Evolutionary conservation across 2,797 vertebrate species (phyloP).

Genomic region (Sphenodon punctatus): DNA sequence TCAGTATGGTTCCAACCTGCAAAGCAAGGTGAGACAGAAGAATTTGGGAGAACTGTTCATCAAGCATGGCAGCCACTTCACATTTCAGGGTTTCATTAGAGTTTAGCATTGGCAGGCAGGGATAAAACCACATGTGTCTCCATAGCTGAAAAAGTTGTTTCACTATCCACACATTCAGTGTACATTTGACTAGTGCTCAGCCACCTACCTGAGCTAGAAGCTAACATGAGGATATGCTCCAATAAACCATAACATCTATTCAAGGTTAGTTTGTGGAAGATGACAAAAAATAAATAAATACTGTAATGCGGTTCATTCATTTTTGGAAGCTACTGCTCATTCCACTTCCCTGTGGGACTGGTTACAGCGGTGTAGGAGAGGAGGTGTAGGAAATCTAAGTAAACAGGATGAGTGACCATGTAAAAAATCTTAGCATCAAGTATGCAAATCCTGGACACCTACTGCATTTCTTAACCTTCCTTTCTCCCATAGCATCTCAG

Average conservation of each 20-base stretch:
- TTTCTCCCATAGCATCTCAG: background rate
- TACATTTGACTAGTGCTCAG: too few species aligned
- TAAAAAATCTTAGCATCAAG: background rate
- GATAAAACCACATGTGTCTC: too few species aligned
- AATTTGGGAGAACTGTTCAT: background rate
- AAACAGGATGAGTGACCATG: background rate
- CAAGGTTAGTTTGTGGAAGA: background rate
- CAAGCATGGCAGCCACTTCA: background rate
- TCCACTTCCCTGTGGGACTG: background rate
- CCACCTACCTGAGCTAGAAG: background rate
- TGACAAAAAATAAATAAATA: too few species aligned
- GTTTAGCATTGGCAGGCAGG: too few species aligned
- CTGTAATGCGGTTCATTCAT: background rate
- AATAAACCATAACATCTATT: background rate
- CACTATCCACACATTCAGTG: too few species aligned
- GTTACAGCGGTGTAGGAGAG: background rate
- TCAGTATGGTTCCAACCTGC: fast-evolving
- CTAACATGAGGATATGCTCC: background rate
- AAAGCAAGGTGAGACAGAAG: background rate
- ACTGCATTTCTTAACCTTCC: background rate
- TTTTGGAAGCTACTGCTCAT: background rate
- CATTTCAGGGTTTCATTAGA: background rate
- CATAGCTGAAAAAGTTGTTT: too few species aligned
- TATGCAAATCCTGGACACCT: background rate
- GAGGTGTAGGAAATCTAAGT: background rate